Conservation (phyloP, 1,140 invertebrate genomes). For the Uloborus diversus region DNA sequence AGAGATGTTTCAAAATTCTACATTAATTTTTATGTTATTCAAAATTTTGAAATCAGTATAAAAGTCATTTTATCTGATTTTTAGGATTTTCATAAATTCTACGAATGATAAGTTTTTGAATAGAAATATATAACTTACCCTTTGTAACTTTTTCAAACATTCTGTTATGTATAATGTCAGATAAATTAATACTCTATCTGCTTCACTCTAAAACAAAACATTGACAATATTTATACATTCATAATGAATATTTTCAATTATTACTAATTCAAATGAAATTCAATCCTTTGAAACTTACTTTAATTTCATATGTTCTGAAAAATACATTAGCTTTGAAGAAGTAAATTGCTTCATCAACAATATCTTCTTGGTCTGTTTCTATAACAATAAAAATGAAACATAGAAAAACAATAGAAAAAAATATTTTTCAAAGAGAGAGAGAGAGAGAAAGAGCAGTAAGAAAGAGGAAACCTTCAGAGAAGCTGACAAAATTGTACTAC, state of each 20-base stretch:
- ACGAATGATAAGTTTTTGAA: too few relatives aligned
- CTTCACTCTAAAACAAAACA: constrained; percentile 78
- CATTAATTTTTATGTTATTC: too few relatives aligned
- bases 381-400: background rate
- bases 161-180: constrained; percentile 99
- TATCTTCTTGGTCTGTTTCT: constrained; percentile 75
- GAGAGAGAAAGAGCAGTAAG: too few relatives aligned
- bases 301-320: constrained; percentile 98
- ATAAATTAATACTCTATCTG: constrained; percentile 96
- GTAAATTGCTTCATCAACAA: constrained; percentile 96
- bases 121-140: constrained; percentile 66
- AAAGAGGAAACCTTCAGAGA: too few relatives aligned
- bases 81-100: too few relatives aligned
- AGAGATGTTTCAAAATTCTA: background rate
- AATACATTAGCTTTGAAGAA: constrained; percentile 99
- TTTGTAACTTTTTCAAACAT: constrained; percentile 94
- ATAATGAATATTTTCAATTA: background rate
- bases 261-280: constrained; percentile 51
- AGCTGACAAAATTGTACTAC: too few relatives aligned
- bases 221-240: background rate
- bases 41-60: too few relatives aligned
- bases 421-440: too few relatives aligned
- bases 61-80: too few relatives aligned
- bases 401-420: constrained; percentile 2
- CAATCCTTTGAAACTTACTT: constrained; percentile 70